A percentile compares a stretch with the other conserved stretches of the same genome.
Conservation (phyloP, 2,888 invertebrate species). For the Plagodis pulveraria region DNA sequence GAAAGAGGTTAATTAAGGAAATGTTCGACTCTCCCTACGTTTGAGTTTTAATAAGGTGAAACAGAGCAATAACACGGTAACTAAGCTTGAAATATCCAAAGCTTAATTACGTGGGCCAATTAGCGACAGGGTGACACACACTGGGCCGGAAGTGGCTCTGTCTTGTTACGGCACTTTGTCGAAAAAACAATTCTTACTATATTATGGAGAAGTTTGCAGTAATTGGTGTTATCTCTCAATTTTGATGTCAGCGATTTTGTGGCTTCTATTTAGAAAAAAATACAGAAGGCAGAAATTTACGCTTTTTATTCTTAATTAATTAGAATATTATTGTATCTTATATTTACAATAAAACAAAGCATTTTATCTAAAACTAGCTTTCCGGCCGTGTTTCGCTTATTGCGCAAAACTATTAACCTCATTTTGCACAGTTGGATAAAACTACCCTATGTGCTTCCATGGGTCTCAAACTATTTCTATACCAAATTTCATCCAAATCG, state of each 20-base stretch:
- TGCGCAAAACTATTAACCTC: too few species aligned
- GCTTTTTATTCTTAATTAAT: too few species aligned
- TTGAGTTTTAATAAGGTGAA: conserved; percentile 4
- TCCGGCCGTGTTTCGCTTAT: too few species aligned
- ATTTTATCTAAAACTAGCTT: too few species aligned
- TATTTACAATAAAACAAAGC: too few species aligned
- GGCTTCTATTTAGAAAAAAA: too few species aligned
- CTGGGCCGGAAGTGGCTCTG: conserved; percentile 28
- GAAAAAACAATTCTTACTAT: conserved; percentile 57
- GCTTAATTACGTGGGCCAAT: conserved; percentile 61
- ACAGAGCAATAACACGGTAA: conserved; percentile 5
- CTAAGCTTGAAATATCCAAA: conserved; percentile 13
- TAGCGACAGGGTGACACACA: conserved; percentile 63
- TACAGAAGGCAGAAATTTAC: too few species aligned
- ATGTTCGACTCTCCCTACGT: background rate
- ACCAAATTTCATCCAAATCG: too few species aligned
- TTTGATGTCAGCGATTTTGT: background rate
- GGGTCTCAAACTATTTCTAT: too few species aligned
- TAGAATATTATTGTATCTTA: too few species aligned
- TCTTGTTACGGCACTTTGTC: conserved; percentile 43
- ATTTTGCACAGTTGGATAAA: too few species aligned
- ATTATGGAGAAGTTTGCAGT: conserved; percentile 67
- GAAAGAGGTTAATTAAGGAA: background rate
- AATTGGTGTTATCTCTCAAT: conserved; percentile 57
- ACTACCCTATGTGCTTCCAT: too few species aligned